phyloP scores from a whole-genome alignment of 2,888 invertebrate species.

The Boloria euphrosyne region DNA sequence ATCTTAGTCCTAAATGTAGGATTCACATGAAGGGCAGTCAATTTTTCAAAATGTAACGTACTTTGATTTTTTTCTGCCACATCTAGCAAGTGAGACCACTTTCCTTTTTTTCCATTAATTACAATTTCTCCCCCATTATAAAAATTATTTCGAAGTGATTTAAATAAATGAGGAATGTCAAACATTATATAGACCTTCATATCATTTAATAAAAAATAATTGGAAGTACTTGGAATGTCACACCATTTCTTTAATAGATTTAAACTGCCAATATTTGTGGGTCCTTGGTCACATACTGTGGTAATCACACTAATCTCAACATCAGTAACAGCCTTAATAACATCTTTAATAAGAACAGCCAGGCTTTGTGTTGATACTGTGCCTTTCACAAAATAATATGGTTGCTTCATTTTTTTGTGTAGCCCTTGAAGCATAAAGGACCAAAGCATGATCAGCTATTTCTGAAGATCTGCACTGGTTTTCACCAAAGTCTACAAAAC shows the following conservation, averaged over 20 bases:
- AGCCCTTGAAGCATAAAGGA: too few species aligned
- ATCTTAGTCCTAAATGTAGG: constrained; percentile 12
- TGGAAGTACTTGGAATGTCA: neutral
- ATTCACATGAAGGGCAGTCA: constrained; percentile 6
- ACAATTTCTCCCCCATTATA: constrained; percentile 13
- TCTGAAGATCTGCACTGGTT: too few species aligned
- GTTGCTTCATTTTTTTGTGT: too few species aligned
- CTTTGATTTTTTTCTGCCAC: constrained; percentile 7
- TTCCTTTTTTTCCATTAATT: constrained; percentile 5
- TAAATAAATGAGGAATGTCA: constrained; percentile 19
- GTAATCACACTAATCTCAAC: neutral
- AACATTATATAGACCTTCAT: constrained; percentile 13
- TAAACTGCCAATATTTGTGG: constrained; percentile 1
- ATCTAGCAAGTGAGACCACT: constrained; percentile 15
- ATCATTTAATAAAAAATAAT: constrained; percentile 10
- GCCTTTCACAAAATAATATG: too few species aligned
- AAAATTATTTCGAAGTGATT: constrained; percentile 21
- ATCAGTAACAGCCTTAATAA: constrained; percentile 2
- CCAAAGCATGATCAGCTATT: too few species aligned
- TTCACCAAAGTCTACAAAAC: too few species aligned
- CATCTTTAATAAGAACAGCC: neutral
- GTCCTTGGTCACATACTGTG: neutral
- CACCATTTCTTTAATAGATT: constrained; percentile 4
- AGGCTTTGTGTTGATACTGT: neutral
- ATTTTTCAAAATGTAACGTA: constrained; percentile 8